phyloP scores from a whole-genome alignment of 2,113 vertebrate genomes.

The Salvelinus fontinalis region DNA sequence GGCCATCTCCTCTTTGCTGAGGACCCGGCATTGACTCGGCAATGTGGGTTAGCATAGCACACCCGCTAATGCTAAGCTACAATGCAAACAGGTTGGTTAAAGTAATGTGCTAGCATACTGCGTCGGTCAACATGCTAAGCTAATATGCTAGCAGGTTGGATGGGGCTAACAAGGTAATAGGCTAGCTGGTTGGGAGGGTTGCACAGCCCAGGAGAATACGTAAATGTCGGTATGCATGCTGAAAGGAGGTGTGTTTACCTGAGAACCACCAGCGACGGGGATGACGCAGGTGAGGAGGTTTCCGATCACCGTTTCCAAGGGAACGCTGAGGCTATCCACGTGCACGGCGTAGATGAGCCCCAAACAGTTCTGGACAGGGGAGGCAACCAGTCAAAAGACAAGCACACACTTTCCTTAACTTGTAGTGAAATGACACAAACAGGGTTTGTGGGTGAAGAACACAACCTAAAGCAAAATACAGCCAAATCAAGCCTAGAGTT shows the following conservation, averaged over 20 bases:
- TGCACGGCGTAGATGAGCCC: constrained; percentile 93
- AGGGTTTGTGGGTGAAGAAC: not conserved
- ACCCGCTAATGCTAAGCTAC: not conserved
- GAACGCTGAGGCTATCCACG: constrained; percentile 81
- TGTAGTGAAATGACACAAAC: too few relatives aligned
- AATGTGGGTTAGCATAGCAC: not conserved
- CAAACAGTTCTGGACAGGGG: constrained; percentile 86
- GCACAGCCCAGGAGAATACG: constrained; percentile 9
- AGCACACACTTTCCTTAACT: constrained; percentile 57
- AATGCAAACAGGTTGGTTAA: not conserved
- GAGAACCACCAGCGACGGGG: constrained; percentile 89
- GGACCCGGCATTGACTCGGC: not conserved
- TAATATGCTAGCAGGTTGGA: not conserved
- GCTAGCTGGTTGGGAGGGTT: constrained; percentile 45
- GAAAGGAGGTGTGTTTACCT: constrained; percentile 73
- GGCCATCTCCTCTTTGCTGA: not conserved
- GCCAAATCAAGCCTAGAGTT: too few relatives aligned
- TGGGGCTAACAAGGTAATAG: constrained; percentile 3
- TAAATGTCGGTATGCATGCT: constrained; percentile 29
- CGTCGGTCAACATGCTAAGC: constrained; percentile 1
- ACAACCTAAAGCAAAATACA: too few relatives aligned
- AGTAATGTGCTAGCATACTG: not conserved
- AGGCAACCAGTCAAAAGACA: not conserved
- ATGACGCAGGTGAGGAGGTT: constrained; percentile 92
- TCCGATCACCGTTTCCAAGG: constrained; percentile 89